Percentiles rank a stretch among this genome's conserved stretches.
phyloP scores from a whole-genome alignment of 2,113 vertebrate species.

The Hydropotes inermis region DNA sequence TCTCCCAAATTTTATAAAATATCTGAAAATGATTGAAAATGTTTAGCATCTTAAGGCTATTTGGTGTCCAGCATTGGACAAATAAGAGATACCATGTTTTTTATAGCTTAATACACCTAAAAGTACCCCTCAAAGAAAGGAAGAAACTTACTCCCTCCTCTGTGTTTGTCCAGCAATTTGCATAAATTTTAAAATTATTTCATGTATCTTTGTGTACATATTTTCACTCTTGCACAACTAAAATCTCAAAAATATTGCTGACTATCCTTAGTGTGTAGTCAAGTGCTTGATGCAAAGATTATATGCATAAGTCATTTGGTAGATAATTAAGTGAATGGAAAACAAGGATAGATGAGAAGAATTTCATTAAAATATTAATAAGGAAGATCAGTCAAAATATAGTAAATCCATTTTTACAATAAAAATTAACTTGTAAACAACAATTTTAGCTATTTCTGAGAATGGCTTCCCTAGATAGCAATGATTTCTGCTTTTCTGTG shows the following conservation, averaged over 20 bases:
- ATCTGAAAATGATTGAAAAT: constrained; percentile 61
- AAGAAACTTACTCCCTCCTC: not conserved
- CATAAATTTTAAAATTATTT: not conserved
- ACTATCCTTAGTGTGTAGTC: not conserved
- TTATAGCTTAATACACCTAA: not conserved
- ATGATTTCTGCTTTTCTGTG: not conserved
- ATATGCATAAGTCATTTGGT: not conserved
- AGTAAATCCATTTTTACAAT: not conserved
- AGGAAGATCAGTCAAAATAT: not conserved
- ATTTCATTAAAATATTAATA: not conserved
- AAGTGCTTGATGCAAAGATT: not conserved
- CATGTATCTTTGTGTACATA: not conserved
- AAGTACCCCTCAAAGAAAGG: not conserved
- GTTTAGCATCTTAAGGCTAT: not conserved
- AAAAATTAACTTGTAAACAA: not conserved
- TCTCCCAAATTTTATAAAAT: constrained; percentile 43
- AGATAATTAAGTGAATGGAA: not conserved
- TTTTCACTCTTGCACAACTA: not conserved
- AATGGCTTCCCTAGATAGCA: not conserved
- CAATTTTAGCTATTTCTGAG: not conserved
- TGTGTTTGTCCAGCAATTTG: not conserved
- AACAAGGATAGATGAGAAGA: not conserved
- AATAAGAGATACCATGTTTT: not conserved
- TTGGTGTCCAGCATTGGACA: not conserved
- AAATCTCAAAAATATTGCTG: not conserved